Base-by-base conservation (phyloP, 1,140 invertebrate genomes). In the Pseudomyrmex cubaensis region DNA sequence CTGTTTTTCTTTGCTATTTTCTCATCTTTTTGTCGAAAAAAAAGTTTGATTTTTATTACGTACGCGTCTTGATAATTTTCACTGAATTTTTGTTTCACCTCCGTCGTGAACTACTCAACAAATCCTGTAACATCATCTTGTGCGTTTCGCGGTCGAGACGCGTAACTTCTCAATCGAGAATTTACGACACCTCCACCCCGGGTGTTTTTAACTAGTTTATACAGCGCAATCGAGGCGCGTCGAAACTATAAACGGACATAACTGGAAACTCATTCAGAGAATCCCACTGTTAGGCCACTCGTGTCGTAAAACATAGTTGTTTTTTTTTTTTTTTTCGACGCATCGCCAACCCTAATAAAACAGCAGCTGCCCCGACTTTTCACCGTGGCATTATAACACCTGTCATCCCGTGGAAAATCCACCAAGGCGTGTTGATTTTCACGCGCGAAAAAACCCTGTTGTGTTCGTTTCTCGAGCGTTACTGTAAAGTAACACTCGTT, bases 361-460 rank as follows among this genome's bases (percentile, higher is more conserved):
- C 72, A 12, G 76, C 76, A 80, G 76, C 76, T 80, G 76, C 66
- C 76, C 46, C 54, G 44, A 80, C 76, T 80, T 80, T 80, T 70
- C 76, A 80, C 76, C 12, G 76, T 80, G 76, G 76, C 76, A 80
- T 72, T 80, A 72, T 72, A 70, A 72, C 76, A 70, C 66, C 66
- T 80, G 66, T 72, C 66, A 70, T 72, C 76, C 7, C n/a, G 66
- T 35, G 76, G 12, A 80, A 80, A 80, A 80, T n/a, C 66, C 54
- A 61, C 22, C n/a, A 12, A 48, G 54, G 76, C 54, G 76, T 72
- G 76, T 70, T 48, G 54, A 66, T 70, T 80, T 80, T 17, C 66
- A 50, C 64, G 44, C 64, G 54, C 57, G 52, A 66, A 80, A 70
- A 80, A 48, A 80, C 76, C 66, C 22, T 13, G 20, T 48, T 72